Percentiles rank a stretch among this genome's conserved stretches.
phyloP scores from a whole-genome alignment of 2,888 invertebrate species.

The Phalera bucephala region DNA sequence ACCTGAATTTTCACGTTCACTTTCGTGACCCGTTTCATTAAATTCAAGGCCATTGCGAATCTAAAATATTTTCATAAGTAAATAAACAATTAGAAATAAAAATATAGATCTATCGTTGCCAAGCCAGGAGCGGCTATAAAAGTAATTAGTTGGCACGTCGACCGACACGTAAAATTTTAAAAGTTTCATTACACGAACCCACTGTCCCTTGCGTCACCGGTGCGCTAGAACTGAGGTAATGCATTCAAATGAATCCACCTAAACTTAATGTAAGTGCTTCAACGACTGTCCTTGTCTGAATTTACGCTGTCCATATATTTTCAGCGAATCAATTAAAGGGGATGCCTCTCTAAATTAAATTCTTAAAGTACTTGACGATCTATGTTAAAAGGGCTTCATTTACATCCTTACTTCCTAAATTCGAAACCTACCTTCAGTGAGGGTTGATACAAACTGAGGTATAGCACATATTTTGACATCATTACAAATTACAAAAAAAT shows the following conservation, averaged over 20 bases:
- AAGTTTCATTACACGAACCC: background rate
- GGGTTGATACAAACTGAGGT: too few relatives aligned
- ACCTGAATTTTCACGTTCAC: too few relatives aligned
- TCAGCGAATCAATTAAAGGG: constrained; percentile 55
- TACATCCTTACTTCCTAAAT: constrained; percentile 38
- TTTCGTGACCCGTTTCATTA: too few relatives aligned
- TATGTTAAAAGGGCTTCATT: constrained; percentile 43
- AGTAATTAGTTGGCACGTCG: background rate
- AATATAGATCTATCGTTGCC: constrained; percentile 3
- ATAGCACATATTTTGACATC: too few relatives aligned
- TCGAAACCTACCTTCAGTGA: too few relatives aligned
- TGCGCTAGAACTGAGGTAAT: constrained; percentile 8
- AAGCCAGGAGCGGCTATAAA: background rate
- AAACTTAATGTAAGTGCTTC: constrained; percentile 33
- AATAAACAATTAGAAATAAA: constrained; percentile 2
- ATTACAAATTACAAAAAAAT: too few relatives aligned
- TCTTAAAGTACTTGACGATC: constrained; percentile 48
- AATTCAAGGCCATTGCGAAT: background rate
- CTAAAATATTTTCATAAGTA: background rate
- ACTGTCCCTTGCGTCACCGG: background rate
- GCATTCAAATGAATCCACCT: constrained; percentile 28
- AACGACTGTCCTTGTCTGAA: constrained; percentile 46
- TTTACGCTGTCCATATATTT: constrained; percentile 57
- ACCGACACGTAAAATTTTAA: background rate
- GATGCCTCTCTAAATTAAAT: constrained; percentile 65